Evolutionary conservation across 2,113 vertebrate genomes (phyloP).

Genomic region (Gymnobelideus leadbeateri): DNA sequence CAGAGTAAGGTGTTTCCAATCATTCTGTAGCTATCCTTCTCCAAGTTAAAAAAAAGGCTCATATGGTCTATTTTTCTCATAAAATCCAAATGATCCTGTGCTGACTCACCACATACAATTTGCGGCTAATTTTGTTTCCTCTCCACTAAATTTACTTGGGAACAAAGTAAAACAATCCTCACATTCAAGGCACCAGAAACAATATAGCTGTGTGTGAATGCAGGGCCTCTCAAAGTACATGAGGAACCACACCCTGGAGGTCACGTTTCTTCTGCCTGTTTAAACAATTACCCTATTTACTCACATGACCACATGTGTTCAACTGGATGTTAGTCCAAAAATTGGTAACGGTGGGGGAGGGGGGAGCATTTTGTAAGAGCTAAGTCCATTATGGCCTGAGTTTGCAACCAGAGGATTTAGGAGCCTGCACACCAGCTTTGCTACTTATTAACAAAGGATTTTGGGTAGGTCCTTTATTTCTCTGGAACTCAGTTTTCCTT

Average conservation of each 20-base stretch:
- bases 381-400: not conserved
- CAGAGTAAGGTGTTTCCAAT: not conserved
- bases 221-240: not conserved
- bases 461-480: conserved; percentile 4
- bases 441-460: not conserved
- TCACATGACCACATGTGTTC: not conserved
- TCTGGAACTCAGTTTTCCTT: not conserved
- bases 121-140: conserved; percentile 8
- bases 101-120: not conserved
- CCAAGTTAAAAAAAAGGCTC: not conserved
- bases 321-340: not conserved
- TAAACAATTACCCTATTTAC: conserved; percentile 7
- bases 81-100: not conserved
- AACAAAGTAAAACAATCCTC: conserved; percentile 12
- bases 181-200: not conserved
- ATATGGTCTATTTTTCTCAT: conserved; percentile 10
- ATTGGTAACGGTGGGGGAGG: not conserved
- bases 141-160: not conserved
- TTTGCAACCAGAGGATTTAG: not conserved
- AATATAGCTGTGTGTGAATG: conserved; percentile 2
- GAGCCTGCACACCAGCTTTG: not conserved
- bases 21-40: not conserved
- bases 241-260: not conserved
- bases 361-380: not conserved
- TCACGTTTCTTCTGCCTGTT: conserved; percentile 1